Base-by-base conservation (phyloP, 37 sponge, comb jelly and placozoan genomes). In the Chondrosia reniformis region DNA sequence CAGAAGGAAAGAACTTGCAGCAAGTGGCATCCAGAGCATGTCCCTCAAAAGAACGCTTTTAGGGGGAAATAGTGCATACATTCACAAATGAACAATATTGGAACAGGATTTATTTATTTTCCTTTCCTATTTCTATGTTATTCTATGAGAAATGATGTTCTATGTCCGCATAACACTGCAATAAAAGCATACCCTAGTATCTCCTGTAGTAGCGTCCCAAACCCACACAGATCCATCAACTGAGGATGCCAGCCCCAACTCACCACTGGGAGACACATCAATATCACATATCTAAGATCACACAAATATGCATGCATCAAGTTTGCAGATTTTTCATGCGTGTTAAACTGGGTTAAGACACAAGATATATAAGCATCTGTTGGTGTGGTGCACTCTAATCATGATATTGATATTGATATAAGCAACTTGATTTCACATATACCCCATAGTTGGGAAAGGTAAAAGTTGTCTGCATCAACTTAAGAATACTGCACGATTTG, bases 1-100 rank as follows among this genome's bases (percentile, higher is more conserved):
- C 94, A 4, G 93, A 92, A 45, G 97, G 97, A 75, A 93, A 96
- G 89, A 92, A 96, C 65, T 79, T 71, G 41, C 94, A 89, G 13
- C 78, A 80, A 64, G 85, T 74, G 8, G 93, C 94, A 66, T 96
- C 97, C 8, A 77, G 84, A 12, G 88, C 75, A 73, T 96, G 97
- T 2, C 97, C 97, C 17, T 81, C 75, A 46, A 96, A 57, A 31
- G n/a, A 46, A 2, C 97, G 81, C 80, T 86, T 63, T 0, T 76
- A 33, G 32, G 45, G 46, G 15, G 27, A 69, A 42, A 1, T 74
- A 15, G 6, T 30, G 8, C 28, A 59, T 30, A 59, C 28, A 13
- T 59, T 5, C 61, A 59, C 4, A 59, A 6, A 30, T 25, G 22
- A 30, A 59, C 61, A 59, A 13, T 5, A 49, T 19, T 49, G 15